These are phyloP conservation scores for Acipenser transmontanus DNA, from an alignment of 2,797 vertebrate species.

Conservation along the genomic window DNA sequence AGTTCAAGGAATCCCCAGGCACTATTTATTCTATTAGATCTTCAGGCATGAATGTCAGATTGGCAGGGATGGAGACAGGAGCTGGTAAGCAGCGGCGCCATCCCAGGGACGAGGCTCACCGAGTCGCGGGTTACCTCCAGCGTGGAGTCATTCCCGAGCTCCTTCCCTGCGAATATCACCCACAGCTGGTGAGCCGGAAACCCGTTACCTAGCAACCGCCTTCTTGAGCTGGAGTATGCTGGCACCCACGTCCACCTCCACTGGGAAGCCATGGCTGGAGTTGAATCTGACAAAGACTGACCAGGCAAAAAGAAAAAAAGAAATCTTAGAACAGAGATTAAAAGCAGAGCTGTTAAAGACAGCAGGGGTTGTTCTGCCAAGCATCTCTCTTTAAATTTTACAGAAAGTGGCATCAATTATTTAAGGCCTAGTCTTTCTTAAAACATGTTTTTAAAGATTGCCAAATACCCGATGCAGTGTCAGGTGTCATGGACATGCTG, in stretches of 20 bases:
- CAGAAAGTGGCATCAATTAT: too few relatives aligned
- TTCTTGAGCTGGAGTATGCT: constrained; percentile 77
- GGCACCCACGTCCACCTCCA: constrained; percentile 66
- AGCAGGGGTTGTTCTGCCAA: too few relatives aligned
- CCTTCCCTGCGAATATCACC: constrained; percentile 81
- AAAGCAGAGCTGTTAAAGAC: too few relatives aligned
- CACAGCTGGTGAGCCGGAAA: constrained; percentile 67
- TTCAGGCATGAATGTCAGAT: constrained; percentile 55
- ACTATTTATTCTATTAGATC: constrained; percentile 69
- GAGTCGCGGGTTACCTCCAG: constrained; percentile 65
- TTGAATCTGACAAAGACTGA: constrained; percentile 83
- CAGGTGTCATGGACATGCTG: too few relatives aligned
- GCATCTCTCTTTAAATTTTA: too few relatives aligned
- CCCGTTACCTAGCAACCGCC: constrained; percentile 70
- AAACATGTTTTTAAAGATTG: too few relatives aligned
- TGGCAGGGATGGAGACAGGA: constrained; percentile 39
- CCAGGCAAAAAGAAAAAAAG: constrained; percentile 25
- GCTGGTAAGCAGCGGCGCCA: constrained; percentile 1
- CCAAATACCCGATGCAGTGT: too few relatives aligned
- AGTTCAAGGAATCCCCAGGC: constrained; percentile 77
- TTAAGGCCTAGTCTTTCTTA: too few relatives aligned
- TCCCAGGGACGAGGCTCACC: too few relatives aligned
- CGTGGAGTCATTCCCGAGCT: constrained; percentile 67
- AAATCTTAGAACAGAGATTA: too few relatives aligned
- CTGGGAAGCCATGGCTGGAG: constrained; percentile 67